Conservation (phyloP, 2,113 vertebrate genomes). For the Semicossyphus pulcher region DNA sequence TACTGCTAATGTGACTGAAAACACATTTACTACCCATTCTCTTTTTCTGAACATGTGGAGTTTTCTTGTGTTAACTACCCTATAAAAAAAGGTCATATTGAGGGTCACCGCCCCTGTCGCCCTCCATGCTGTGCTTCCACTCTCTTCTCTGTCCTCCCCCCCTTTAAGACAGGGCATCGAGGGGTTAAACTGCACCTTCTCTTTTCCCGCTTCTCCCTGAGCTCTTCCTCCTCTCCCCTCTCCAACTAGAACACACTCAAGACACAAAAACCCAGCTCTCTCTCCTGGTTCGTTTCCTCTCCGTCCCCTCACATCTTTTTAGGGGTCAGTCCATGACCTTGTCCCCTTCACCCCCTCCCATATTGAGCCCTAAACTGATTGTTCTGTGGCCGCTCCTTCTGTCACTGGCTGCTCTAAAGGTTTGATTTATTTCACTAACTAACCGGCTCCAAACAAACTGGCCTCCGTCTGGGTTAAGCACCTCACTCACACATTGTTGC, state of each 20-base stretch:
- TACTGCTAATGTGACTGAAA: slow-evolving; percentile 59
- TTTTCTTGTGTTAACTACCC: slow-evolving; percentile 53
- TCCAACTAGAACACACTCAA: not conserved
- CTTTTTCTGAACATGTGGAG: slow-evolving; percentile 29
- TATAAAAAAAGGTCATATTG: slow-evolving; percentile 41
- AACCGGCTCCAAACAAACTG: slow-evolving; percentile 11
- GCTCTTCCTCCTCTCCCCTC: slow-evolving; percentile 7
- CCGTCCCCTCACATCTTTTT: slow-evolving; percentile 32
- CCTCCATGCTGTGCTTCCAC: slow-evolving; percentile 19
- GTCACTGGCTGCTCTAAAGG: slow-evolving; percentile 50
- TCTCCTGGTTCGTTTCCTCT: slow-evolving; percentile 18
- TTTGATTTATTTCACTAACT: slow-evolving; percentile 70
- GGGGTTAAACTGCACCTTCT: slow-evolving; percentile 37
- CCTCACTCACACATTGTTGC: slow-evolving; percentile 77
- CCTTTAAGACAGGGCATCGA: slow-evolving; percentile 18
- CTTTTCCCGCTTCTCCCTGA: slow-evolving; percentile 8
- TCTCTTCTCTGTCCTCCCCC: slow-evolving; percentile 11
- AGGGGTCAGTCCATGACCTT: slow-evolving; percentile 57
- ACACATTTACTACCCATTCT: slow-evolving; percentile 49
- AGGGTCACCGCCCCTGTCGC: slow-evolving; percentile 28
- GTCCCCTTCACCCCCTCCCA: slow-evolving; percentile 41
- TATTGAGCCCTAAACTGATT: slow-evolving; percentile 62
- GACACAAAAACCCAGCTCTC: slow-evolving; percentile 2
- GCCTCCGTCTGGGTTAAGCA: slow-evolving; percentile 59
- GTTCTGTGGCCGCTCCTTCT: slow-evolving; percentile 53